Conservation (phyloP, 1,140 invertebrate genomes). For the Dendroctonus valens region DNA sequence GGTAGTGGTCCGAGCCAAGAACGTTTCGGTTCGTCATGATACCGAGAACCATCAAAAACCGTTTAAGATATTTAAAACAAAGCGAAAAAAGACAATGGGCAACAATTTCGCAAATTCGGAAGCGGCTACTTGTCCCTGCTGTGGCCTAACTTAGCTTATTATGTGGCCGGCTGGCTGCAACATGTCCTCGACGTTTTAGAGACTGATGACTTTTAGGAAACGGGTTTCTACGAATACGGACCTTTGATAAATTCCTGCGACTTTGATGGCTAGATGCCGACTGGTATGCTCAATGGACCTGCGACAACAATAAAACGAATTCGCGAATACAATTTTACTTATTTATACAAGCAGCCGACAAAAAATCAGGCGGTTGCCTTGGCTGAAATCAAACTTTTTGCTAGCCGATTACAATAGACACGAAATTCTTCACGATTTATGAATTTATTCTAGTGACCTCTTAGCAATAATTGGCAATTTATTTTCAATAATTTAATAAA, state of each 20-base stretch:
- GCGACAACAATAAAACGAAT: not conserved
- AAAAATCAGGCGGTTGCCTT: too few species aligned
- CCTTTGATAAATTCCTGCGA: slow-evolving; percentile 8
- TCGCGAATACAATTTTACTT: too few species aligned
- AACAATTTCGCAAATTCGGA: slow-evolving; percentile 33
- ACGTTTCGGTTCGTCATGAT: not conserved
- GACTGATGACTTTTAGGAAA: slow-evolving; percentile 31
- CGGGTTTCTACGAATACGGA: slow-evolving; percentile 14
- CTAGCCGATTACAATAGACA: too few species aligned
- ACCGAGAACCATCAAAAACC: slow-evolving; percentile 14
- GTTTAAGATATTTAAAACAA: slow-evolving; percentile 8
- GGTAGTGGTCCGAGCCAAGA: too few species aligned
- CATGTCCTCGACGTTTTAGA: slow-evolving; percentile 22
- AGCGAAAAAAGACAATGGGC: slow-evolving; percentile 17
- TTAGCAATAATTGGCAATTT: too few species aligned
- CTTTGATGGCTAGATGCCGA: slow-evolving; percentile 17
- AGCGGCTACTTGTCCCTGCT: slow-evolving; percentile 24
- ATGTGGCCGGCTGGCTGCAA: slow-evolving; percentile 24
- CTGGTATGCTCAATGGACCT: not conserved
- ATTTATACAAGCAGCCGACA: too few species aligned
- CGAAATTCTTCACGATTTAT: too few species aligned
- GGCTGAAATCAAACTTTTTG: too few species aligned
- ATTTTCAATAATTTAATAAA: too few species aligned
- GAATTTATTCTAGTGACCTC: too few species aligned
- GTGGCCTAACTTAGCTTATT: slow-evolving; percentile 21